phyloP scores from a whole-genome alignment of 1,140 invertebrate genomes.

The Ostrea edulis region DNA sequence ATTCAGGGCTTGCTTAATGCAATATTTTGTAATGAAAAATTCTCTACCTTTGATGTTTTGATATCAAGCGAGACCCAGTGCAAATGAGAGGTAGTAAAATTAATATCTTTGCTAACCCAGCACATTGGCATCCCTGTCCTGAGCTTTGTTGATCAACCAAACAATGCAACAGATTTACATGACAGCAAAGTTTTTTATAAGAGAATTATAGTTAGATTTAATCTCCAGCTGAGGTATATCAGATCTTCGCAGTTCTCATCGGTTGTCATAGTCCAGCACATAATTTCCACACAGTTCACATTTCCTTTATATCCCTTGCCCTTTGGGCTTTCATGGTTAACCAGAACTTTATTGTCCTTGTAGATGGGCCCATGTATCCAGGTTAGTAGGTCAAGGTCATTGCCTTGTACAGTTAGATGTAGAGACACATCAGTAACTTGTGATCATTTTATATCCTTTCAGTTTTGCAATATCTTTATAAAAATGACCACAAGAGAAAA shows the following conservation, averaged over 20 bases:
- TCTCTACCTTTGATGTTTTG: neutral
- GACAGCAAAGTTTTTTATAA: neutral
- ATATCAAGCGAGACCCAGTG: slow-evolving; percentile 11
- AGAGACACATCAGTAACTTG: slow-evolving; percentile 23
- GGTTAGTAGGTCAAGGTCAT: slow-evolving; percentile 52
- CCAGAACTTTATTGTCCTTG: slow-evolving; percentile 41
- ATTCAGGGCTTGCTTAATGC: neutral
- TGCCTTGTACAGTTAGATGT: slow-evolving; percentile 27
- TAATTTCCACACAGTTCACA: neutral
- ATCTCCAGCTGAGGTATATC: neutral
- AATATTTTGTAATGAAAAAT: neutral
- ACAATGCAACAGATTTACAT: neutral
- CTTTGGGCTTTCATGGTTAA: neutral
- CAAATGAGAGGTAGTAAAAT: slow-evolving; percentile 21
- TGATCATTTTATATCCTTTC: neutral
- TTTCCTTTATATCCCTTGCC: neutral
- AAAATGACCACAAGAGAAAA: slow-evolving; percentile 29
- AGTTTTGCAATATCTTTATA: neutral
- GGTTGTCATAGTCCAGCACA: neutral
- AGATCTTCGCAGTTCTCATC: neutral
- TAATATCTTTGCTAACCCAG: neutral
- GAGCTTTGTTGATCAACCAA: neutral
- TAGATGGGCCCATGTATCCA: slow-evolving; percentile 71
- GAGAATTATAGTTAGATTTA: neutral
- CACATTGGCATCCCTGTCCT: neutral